A percentile compares a stretch with the other conserved stretches of the same genome.
Conservation (phyloP, 2,113 vertebrate genomes). For the Pachyramphus minor region DNA sequence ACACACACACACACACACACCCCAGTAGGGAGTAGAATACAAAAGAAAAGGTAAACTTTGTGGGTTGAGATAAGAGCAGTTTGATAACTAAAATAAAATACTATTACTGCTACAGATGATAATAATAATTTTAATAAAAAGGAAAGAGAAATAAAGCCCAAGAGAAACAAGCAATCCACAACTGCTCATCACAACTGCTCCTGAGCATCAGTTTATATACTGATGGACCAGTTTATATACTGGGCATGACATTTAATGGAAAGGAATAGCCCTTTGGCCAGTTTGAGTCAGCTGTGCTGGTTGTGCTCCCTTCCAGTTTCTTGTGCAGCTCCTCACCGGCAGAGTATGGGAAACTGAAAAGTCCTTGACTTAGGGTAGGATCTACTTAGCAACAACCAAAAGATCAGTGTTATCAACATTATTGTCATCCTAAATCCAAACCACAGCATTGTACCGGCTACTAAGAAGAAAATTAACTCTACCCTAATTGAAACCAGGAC, state of each 20-base stretch:
- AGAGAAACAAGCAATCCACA: background rate
- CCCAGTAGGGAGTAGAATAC: background rate
- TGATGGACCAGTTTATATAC: background rate
- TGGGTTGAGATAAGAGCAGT: background rate
- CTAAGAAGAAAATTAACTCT: background rate
- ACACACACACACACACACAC: background rate
- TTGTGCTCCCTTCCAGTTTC: background rate
- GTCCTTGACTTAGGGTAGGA: background rate
- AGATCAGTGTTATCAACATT: background rate
- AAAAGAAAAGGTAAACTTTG: background rate
- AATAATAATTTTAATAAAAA: background rate
- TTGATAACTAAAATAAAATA: background rate
- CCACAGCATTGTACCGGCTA: background rate
- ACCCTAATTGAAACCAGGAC: background rate
- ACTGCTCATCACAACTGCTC: background rate
- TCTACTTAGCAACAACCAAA: background rate
- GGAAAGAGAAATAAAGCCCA: background rate
- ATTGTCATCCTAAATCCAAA: background rate
- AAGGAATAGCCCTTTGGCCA: background rate
- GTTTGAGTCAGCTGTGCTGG: too few relatives aligned
- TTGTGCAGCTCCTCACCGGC: background rate
- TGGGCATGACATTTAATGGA: background rate
- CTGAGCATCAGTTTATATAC: background rate
- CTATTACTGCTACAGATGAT: background rate
- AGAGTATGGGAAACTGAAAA: background rate